Conservation (phyloP, 2,113 vertebrate species). For the Edolisoma coerulescens region DNA sequence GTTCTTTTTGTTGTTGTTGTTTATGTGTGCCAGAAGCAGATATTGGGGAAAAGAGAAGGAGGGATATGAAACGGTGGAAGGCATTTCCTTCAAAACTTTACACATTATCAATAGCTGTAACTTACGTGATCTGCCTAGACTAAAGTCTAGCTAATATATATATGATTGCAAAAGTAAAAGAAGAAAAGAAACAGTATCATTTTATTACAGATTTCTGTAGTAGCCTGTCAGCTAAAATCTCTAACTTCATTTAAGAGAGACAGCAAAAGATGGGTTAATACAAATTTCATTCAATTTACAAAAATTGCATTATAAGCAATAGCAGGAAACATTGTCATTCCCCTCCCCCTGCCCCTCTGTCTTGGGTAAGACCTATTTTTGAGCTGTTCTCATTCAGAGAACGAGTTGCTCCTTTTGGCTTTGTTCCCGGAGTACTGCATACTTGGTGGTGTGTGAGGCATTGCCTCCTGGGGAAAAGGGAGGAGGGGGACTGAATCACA, state of each 20-base stretch:
- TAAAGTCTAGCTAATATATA: neutral
- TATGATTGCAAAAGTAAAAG: neutral
- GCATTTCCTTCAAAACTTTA: neutral
- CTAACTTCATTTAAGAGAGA: neutral
- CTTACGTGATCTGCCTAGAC: neutral
- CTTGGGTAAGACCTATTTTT: conserved; percentile 42
- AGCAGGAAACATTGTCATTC: neutral
- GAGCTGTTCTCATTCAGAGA: conserved; percentile 59
- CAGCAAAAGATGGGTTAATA: neutral
- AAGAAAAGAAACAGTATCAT: neutral
- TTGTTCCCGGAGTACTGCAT: conserved; percentile 25
- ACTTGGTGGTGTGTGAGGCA: conserved; percentile 36
- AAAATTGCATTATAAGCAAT: neutral
- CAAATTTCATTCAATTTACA: neutral
- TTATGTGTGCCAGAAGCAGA: neutral
- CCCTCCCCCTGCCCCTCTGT: neutral
- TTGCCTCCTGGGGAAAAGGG: conserved; percentile 40
- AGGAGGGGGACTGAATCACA: conserved; percentile 52
- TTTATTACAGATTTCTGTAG: neutral
- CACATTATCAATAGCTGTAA: neutral
- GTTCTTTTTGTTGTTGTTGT: neutral
- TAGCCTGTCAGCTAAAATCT: neutral
- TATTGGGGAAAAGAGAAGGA: neutral
- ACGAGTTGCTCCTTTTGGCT: conserved; percentile 43
- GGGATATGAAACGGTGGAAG: neutral